Percentiles rank a stretch among this genome's conserved stretches.
Conservation (phyloP, 2,797 vertebrate species). For the Champsocephalus gunnari region DNA sequence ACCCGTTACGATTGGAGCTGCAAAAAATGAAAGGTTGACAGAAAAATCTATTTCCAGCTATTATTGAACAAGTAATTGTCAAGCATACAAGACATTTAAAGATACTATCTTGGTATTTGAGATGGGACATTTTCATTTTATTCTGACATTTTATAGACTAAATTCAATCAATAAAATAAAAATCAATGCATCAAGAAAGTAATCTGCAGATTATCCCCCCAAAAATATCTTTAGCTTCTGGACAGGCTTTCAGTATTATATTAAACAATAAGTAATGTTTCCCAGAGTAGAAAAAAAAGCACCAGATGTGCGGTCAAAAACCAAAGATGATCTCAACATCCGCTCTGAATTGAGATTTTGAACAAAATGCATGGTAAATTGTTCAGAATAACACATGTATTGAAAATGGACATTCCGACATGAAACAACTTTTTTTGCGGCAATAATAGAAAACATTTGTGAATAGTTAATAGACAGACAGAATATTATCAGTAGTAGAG, state of each 20-base stretch:
- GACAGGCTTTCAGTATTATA: not conserved
- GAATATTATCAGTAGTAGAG: conserved; percentile 39
- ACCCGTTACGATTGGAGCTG: not conserved
- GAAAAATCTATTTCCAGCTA: too few relatives aligned
- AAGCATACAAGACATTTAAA: too few relatives aligned
- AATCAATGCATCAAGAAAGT: too few relatives aligned
- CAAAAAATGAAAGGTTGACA: too few relatives aligned
- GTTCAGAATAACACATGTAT: conserved; percentile 15
- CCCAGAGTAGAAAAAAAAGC: conserved; percentile 33
- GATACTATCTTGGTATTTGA: too few relatives aligned
- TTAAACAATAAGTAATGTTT: conserved; percentile 11
- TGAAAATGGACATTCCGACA: conserved; percentile 13
- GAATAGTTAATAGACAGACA: not conserved
- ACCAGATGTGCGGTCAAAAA: conserved; percentile 62
- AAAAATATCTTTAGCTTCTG: too few relatives aligned
- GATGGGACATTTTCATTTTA: too few relatives aligned
- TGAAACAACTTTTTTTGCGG: conserved; percentile 6
- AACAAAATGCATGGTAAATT: conserved; percentile 20
- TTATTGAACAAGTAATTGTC: too few relatives aligned
- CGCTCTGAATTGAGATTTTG: conserved; percentile 24
- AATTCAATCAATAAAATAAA: too few relatives aligned
- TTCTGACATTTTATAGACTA: too few relatives aligned
- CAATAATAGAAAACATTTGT: conserved; percentile 4
- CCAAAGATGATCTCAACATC: conserved; percentile 36
- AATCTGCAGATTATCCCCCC: too few relatives aligned